These are phyloP conservation scores for Meliscaeva auricollis DNA, from an alignment of 2,888 invertebrate genomes.

Conservation along the genomic window DNA sequence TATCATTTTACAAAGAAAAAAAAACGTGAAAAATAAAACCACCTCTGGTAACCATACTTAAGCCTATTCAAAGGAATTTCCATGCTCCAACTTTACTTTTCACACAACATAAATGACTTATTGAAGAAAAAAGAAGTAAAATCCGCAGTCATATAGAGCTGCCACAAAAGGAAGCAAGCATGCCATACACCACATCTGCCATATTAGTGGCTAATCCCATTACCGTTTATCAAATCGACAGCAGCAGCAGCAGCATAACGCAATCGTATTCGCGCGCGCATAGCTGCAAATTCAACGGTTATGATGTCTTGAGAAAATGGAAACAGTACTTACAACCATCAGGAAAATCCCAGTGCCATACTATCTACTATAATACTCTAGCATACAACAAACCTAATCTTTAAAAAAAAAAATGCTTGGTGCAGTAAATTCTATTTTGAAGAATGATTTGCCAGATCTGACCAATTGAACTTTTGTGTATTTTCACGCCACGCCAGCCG, in stretches of 20 bases:
- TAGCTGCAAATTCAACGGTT: slow-evolving; percentile 10
- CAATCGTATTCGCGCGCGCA: slow-evolving; percentile 45
- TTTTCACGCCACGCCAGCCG: background rate
- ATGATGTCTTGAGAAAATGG: background rate
- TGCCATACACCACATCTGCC: slow-evolving; percentile 73
- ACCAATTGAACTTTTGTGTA: slow-evolving; percentile 66
- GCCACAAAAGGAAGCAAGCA: slow-evolving; percentile 65
- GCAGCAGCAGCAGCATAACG: slow-evolving; percentile 52
- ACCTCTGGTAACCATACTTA: slow-evolving; percentile 37
- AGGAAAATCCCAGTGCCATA: slow-evolving; percentile 13
- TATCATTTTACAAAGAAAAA: too few relatives aligned
- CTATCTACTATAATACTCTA: background rate
- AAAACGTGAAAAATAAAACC: too few relatives aligned
- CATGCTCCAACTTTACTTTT: background rate
- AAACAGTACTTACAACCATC: background rate
- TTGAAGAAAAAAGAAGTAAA: slow-evolving; percentile 27
- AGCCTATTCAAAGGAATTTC: slow-evolving; percentile 27
- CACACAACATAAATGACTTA: slow-evolving; percentile 14
- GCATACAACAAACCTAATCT: slow-evolving; percentile 13
- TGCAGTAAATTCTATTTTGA: slow-evolving; percentile 58
- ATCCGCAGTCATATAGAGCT: slow-evolving; percentile 15
- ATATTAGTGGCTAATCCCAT: slow-evolving; percentile 74
- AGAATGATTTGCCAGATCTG: slow-evolving; percentile 67
- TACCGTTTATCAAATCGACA: slow-evolving; percentile 75
- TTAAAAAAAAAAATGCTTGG: slow-evolving; percentile 13